Conservation (phyloP, 2,797 vertebrate species). For the Pagetopsis macropterus region DNA sequence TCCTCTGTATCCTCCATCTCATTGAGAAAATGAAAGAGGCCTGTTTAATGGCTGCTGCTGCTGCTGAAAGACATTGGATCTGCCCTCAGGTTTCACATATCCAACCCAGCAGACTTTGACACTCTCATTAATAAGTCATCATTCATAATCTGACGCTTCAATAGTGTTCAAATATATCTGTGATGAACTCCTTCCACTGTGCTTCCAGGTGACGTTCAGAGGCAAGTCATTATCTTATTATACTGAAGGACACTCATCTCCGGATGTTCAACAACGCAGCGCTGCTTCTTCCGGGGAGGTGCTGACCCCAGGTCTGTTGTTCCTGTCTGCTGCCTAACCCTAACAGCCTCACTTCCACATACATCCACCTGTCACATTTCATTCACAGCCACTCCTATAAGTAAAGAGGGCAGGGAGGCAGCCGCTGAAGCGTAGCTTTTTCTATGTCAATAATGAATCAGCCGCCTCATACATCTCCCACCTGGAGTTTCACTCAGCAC, state of each 20-base stretch:
- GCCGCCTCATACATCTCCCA: slow-evolving; percentile 15
- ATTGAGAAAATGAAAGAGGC: slow-evolving; percentile 24
- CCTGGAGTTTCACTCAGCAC: slow-evolving; percentile 15
- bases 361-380: slow-evolving; percentile 16
- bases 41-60: neutral
- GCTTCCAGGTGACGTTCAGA: slow-evolving; percentile 83
- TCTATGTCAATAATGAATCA: slow-evolving; percentile 38
- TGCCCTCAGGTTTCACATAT: slow-evolving; percentile 4
- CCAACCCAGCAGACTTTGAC: neutral
- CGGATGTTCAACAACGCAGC: slow-evolving; percentile 6
- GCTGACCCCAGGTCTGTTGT: slow-evolving; percentile 51
- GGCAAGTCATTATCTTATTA: slow-evolving; percentile 81
- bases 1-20: neutral
- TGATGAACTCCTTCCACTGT: slow-evolving; percentile 26
- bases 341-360: neutral
- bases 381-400: slow-evolving; percentile 4
- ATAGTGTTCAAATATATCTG: neutral
- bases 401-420: slow-evolving; percentile 9
- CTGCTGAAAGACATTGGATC: slow-evolving; percentile 14
- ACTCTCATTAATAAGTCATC: slow-evolving; percentile 14
- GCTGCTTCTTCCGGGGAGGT: neutral
- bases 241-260: slow-evolving; percentile 18
- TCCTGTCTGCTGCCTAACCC: neutral
- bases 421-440: slow-evolving; percentile 12
- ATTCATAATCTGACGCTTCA: neutral